A percentile compares a stretch with the other conserved stretches of the same genome.
Evolutionary conservation across 1,140 invertebrate genomes (phyloP).

Genomic region (Drosophila baimaii): DNA sequence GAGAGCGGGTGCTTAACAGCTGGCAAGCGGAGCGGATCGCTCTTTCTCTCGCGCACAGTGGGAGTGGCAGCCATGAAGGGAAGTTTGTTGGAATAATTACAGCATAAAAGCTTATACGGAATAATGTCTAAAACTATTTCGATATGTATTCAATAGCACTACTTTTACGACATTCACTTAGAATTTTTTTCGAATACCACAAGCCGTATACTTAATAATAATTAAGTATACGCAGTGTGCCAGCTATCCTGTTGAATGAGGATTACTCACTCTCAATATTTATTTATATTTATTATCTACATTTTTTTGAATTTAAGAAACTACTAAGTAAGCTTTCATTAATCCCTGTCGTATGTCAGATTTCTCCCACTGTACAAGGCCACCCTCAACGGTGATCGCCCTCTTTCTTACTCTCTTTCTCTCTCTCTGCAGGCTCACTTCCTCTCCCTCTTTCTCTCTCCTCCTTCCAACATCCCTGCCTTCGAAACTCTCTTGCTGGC

Average conservation of each 20-base stretch:
- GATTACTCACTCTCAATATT: not conserved
- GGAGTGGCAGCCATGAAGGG: not conserved
- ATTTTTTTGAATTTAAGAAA: not conserved
- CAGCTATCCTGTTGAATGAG: not conserved
- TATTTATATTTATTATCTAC: not conserved
- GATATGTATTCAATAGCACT: not conserved
- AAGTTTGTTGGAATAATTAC: not conserved
- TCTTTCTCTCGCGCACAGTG: conserved; percentile 17
- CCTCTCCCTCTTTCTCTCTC: not conserved
- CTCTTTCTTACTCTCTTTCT: conserved; percentile 15
- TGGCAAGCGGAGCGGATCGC: conserved; percentile 12
- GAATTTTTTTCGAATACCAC: not conserved
- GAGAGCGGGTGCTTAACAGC: conserved; percentile 24
- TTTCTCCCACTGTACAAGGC: conserved; percentile 15
- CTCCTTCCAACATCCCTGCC: conserved; percentile 9
- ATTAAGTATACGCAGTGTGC: not conserved
- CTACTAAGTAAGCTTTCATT: too few relatives aligned
- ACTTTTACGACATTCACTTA: not conserved
- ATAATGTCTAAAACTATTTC: not conserved
- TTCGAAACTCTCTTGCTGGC: conserved; percentile 4
- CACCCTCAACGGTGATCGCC: conserved; percentile 48
- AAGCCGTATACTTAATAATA: conserved; percentile 8
- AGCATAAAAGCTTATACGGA: too few relatives aligned
- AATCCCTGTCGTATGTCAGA: rapidly evolving
- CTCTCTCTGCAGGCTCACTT: not conserved